Base-by-base conservation (phyloP, 1,140 invertebrate species). In the Ceratosolen solmsi region DNA sequence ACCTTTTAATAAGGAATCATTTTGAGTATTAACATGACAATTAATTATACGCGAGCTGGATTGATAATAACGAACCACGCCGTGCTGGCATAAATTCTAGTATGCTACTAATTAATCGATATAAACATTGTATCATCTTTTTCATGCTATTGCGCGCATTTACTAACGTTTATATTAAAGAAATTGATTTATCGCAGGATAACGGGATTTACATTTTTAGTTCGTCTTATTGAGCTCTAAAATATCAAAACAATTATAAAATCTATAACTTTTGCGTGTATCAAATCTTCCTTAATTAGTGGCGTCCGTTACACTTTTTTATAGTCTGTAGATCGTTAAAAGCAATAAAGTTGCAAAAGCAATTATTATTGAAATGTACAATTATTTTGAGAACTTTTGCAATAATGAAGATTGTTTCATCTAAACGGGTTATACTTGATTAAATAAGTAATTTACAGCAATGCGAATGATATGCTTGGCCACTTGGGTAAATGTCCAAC, bases 121-220 rank as follows among this genome's bases (percentile, higher is more conserved):
- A 56, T 38, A 36, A 73, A n/a, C 27, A 8, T 4, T 33, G 71
- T 4, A 73, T 33, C 36, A 76, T 36, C 56, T 58, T 76, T 76
- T 63, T 63, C 36, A 58, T 63, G 73, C 60, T 63, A 30, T 60
- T 58, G 15, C 36, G 15, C 13, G 20, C 41, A n/a, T 74, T 56
- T 56, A 56, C 30, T 33, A 27, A 15, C n/a, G 7, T 5, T 63
- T 63, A 33, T 33, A 36, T 63, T 63, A 63, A 63, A 5, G 60
- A 4, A 63, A 33, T 13, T 63, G 15, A 63, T 70, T 41, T 70
- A 70, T 70, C 38, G 22, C n/a, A n/a, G 41, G 9, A n/a, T 49
- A 71, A 46, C 9, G 38, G 38, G 9, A 71, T 71, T 49, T 1
- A n/a, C 41, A 27, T 25, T 71, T 46, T 27, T n/a, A 27, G 17